Conservation (phyloP, 2,797 vertebrate genomes). For the Helicolenus hilgendorfi region DNA sequence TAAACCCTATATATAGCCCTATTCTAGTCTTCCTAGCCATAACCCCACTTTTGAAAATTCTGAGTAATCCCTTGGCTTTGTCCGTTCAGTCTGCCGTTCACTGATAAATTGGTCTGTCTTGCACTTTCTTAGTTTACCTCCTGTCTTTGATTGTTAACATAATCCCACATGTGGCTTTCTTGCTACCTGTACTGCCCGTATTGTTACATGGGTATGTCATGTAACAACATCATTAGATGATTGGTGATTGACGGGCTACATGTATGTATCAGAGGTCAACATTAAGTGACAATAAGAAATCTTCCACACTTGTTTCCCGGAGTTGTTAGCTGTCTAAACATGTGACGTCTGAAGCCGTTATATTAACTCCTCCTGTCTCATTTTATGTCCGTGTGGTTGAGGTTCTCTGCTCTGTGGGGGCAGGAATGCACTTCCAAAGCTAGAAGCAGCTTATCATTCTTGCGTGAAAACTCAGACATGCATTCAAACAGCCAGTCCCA, state of each 20-base stretch:
- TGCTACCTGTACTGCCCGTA: background rate
- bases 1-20: background rate
- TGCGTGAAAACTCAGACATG: conserved; percentile 10
- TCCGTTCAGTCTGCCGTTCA: background rate
- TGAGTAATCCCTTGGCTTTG: conserved; percentile 42
- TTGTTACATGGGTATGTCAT: background rate
- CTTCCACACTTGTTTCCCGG: background rate
- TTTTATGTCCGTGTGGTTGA: background rate
- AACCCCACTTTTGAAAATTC: background rate
- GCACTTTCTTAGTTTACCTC: conserved; percentile 4
- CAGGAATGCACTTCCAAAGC: background rate
- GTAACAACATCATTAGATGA: background rate
- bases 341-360: background rate
- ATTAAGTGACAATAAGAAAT: background rate
- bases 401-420: background rate
- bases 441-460: background rate
- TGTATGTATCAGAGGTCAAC: background rate
- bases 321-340: background rate
- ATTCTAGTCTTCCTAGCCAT: background rate
- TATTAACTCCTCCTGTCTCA: background rate
- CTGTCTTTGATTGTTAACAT: conserved; percentile 39
- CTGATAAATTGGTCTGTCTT: conserved; percentile 38
- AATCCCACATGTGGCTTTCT: conserved; percentile 21
- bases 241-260: background rate
- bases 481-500: conserved; percentile 3